Evolutionary conservation across 1,140 invertebrate species (phyloP), one percentile per base, ranked within the genome.

Genomic region (Lucilia cuprina): DNA sequence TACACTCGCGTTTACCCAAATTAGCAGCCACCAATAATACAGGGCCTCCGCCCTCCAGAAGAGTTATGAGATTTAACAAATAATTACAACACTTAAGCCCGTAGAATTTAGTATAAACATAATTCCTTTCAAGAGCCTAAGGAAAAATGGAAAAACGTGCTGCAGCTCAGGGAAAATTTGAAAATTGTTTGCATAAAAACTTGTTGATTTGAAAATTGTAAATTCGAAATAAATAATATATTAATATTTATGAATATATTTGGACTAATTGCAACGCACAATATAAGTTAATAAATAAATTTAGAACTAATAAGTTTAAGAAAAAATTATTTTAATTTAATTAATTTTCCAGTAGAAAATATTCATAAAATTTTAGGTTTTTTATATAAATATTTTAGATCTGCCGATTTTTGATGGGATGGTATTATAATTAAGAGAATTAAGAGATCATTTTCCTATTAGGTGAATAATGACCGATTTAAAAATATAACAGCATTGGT

Each of bases 1-100:
- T 91, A 0, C 87, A 88, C 86, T 85, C 89, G 7, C 88, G 90
- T 34, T 86, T 91, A 84, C 90, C 90, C 5, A 88, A 89, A 41
- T 70, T 90, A 34, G 50, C 83, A 74, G 83, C 85, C 47, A 86
- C 86, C 21, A 41, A 41, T 41, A 83, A 82, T 17, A 74, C 85
- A 49, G 60, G 60, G 9, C 74, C 78, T 12, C n/a, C 83, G 10
- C 49, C 77, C 8, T 34, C 41, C 2, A 19, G 47, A 49, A 19
- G 77, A 50, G n/a, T 80, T 21, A 49, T 49, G n/a, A 80, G 47
- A 80, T 13, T 80, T 49, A 41, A 50, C 14, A 83, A 74, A 74
- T 49, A 47, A 34, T 50, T 9, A 13, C n/a, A 49, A 13, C 19
- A 60, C n/a, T 70, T 25, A 25, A 25, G 5, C 9, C 75, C 17